Evolutionary conservation across 2,888 invertebrate genomes (phyloP).

Genomic region (Cecidostiba fungosa): DNA sequence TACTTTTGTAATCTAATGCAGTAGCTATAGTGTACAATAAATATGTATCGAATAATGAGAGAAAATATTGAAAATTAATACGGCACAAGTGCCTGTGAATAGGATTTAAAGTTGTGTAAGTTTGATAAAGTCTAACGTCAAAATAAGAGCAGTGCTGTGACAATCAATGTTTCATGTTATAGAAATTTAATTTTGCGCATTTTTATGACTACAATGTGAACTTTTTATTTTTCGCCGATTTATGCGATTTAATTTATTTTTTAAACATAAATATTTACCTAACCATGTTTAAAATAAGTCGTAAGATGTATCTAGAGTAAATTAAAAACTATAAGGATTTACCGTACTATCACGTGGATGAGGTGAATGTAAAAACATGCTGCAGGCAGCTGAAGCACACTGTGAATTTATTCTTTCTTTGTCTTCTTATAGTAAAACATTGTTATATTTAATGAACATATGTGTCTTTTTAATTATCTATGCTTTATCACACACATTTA

Average conservation of each 20-base stretch:
- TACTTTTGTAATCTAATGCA: slow-evolving; percentile 5
- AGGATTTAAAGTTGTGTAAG: not conserved
- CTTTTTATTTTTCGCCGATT: too few species aligned
- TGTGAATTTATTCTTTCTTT: slow-evolving; percentile 26
- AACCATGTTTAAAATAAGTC: too few species aligned
- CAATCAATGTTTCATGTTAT: slow-evolving; percentile 2
- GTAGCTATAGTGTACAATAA: not conserved
- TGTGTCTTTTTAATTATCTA: not conserved
- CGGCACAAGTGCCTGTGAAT: not conserved
- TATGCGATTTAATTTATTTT: too few species aligned
- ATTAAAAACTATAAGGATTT: too few species aligned
- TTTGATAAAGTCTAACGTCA: not conserved
- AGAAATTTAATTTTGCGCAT: not conserved
- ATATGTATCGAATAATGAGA: not conserved
- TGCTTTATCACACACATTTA: too few species aligned
- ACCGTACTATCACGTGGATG: too few species aligned
- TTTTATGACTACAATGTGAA: not conserved
- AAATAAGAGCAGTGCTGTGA: not conserved
- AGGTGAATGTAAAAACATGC: slow-evolving; percentile 7
- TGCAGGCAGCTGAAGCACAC: slow-evolving; percentile 18
- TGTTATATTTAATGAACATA: not conserved
- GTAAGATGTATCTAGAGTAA: too few species aligned
- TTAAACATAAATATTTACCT: too few species aligned
- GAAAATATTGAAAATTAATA: too few species aligned
- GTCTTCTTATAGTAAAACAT: not conserved